phyloP scores from a whole-genome alignment of 2,888 invertebrate species.

The Shargacucullia verbasci region DNA sequence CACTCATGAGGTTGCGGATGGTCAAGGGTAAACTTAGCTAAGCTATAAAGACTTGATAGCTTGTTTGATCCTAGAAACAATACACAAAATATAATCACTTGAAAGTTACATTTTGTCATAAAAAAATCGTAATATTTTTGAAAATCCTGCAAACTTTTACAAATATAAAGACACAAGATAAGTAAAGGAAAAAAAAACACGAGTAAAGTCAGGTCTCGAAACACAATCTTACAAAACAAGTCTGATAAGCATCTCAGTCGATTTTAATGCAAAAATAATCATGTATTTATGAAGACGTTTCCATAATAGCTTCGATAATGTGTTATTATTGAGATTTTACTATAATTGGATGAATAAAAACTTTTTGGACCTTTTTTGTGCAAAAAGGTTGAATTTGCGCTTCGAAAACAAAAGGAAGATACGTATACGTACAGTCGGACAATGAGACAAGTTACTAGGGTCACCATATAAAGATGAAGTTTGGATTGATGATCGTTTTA shows the following conservation, averaged over 20 bases:
- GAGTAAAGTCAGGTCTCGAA: conserved; percentile 9
- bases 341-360: conserved; percentile 45
- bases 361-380: conserved; percentile 26
- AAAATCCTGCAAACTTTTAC: no score
- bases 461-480: no score
- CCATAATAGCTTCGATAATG: conserved; percentile 54
- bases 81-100: no score
- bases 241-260: conserved; percentile 25
- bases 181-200: conserved; percentile 3
- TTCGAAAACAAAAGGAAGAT: conserved; percentile 14
- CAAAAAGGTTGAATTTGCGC: conserved; percentile 8
- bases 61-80: no score
- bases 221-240: conserved; percentile 16
- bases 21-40: no score
- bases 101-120: no score
- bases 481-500: no score
- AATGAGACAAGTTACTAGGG: no score
- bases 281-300: conserved; percentile 52
- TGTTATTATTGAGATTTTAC: conserved; percentile 52
- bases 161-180: not conserved
- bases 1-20: no score
- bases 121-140: no score
- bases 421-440: no score
- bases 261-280: conserved; percentile 53
- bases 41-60: no score